Conservation (phyloP, 2,113 vertebrate species). For the Pangasianodon gigas region DNA sequence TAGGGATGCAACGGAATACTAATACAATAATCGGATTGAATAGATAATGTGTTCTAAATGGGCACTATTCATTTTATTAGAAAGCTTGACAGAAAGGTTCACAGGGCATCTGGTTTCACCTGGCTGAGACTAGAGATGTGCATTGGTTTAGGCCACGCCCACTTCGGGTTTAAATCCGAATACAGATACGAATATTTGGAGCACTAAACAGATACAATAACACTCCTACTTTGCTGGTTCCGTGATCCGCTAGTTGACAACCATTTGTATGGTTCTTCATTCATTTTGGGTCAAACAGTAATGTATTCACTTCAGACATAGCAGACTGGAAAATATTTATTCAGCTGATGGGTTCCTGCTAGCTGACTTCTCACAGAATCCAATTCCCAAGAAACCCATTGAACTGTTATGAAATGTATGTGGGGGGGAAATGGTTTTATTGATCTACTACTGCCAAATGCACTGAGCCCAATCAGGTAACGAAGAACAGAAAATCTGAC, state of each 20-base stretch:
- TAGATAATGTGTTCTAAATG: background rate
- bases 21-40: no score
- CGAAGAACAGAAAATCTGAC: background rate
- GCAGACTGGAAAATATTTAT: conserved; percentile 3
- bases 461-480: conserved; percentile 1
- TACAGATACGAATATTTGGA: background rate
- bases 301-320: background rate
- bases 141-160: background rate
- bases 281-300: background rate
- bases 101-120: background rate
- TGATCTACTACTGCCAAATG: background rate
- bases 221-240: background rate
- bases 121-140: background rate
- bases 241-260: background rate
- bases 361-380: background rate
- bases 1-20: no score
- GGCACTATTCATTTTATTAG: background rate
- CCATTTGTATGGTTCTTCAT: background rate
- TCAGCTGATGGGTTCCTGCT: background rate
- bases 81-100: background rate
- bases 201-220: background rate
- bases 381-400: background rate
- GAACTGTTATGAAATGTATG: background rate
- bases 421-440: background rate
- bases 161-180: background rate